Evolutionary conservation across 1,140 invertebrate genomes (phyloP).

Genomic region (Oryzaephilus surinamensis): DNA sequence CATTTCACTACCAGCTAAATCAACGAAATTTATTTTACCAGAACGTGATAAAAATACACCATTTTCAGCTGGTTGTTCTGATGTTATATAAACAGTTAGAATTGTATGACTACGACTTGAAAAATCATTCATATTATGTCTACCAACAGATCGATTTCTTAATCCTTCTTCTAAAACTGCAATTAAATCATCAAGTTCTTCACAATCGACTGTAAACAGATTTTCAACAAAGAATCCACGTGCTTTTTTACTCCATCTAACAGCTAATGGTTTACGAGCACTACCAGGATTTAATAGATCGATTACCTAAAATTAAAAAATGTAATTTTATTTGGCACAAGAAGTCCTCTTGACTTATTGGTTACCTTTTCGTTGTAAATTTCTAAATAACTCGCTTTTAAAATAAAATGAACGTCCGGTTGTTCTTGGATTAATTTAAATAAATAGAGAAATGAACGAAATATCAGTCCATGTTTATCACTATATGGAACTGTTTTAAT

Average conservation of each 20-base stretch:
- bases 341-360: no score
- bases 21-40: constrained; percentile 91
- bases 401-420: constrained; percentile 67
- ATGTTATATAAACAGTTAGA: constrained; percentile 75
- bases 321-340: constrained; percentile 1
- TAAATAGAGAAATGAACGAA: constrained; percentile 81
- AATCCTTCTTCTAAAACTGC: constrained; percentile 94
- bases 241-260: constrained; percentile 85
- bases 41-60: constrained; percentile 75
- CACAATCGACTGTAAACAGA: constrained; percentile 87
- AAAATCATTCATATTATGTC: constrained; percentile 93
- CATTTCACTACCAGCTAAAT: constrained; percentile 89
- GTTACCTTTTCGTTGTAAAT: constrained; percentile 94
- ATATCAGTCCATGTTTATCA: constrained; percentile 72
- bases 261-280: constrained; percentile 66
- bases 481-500: constrained; percentile 45
- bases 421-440: constrained; percentile 71
- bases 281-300: constrained; percentile 86
- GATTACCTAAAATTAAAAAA: constrained; percentile 58
- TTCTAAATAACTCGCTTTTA: constrained; percentile 90
- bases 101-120: constrained; percentile 88
- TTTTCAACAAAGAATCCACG: constrained; percentile 94
- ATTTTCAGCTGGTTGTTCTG: constrained; percentile 70
- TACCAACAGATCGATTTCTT: constrained; percentile 72
- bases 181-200: constrained; percentile 85